Conservation (phyloP, 2,888 invertebrate species). For the Papilio demoleus region DNA sequence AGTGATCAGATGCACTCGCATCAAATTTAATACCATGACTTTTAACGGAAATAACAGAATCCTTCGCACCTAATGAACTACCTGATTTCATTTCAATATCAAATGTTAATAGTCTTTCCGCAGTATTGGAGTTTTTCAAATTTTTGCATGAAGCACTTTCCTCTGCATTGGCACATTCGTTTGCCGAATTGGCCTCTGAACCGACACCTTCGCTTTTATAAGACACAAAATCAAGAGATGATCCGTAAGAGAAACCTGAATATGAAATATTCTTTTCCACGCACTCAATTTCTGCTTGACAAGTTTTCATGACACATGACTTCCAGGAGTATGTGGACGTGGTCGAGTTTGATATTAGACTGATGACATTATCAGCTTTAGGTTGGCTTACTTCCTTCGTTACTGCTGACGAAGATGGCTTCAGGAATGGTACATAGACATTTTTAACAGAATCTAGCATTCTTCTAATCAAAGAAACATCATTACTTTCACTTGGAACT, state of each 20-base stretch:
- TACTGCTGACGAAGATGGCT: conserved; percentile 9
- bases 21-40: conserved; percentile 1
- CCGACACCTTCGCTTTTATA: conserved; percentile 28
- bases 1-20: neutral
- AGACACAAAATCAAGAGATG: conserved; percentile 28
- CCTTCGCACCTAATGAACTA: neutral
- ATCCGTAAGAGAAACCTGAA: conserved; percentile 26
- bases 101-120: conserved; percentile 16
- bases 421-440: conserved; percentile 32
- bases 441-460: conserved; percentile 37
- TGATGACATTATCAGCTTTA: conserved; percentile 20
- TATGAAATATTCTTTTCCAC: conserved; percentile 31
- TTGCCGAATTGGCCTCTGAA: conserved; percentile 1
- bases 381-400: conserved; percentile 7
- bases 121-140: neutral
- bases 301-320: conserved; percentile 38
- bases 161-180: neutral
- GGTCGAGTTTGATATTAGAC: conserved; percentile 30
- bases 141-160: conserved; percentile 1
- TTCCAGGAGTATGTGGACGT: conserved; percentile 38
- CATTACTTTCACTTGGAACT: conserved; percentile 1
- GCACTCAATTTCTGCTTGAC: conserved; percentile 30
- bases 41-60: conserved; percentile 25
- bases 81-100: conserved; percentile 14
- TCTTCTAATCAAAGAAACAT: conserved; percentile 29